Conservation (phyloP, 2,113 vertebrate genomes). For the Apaloderma vittatum region DNA sequence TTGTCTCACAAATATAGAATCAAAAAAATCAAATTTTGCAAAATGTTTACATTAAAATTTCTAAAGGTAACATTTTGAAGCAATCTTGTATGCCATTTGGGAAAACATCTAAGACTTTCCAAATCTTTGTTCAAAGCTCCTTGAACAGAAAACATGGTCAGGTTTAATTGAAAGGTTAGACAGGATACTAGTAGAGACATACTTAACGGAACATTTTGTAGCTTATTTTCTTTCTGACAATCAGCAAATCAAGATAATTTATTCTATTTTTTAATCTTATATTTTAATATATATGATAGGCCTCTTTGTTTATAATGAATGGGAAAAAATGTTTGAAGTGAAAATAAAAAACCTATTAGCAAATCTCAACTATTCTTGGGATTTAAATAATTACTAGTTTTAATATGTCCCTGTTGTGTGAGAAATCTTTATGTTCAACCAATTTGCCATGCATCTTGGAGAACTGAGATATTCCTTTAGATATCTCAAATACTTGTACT, state of each 20-base stretch:
- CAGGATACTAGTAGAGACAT: not conserved
- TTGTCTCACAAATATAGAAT: not conserved
- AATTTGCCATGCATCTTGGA: not conserved
- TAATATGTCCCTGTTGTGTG: not conserved
- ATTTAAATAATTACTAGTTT: not conserved
- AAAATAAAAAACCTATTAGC: not conserved
- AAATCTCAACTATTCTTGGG: not conserved
- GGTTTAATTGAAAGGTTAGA: conserved; percentile 27
- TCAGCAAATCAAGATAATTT: not conserved
- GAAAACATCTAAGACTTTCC: conserved; percentile 39
- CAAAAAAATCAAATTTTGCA: not conserved
- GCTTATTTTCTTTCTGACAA: not conserved
- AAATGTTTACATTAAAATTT: not conserved
- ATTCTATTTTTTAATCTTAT: not conserved
- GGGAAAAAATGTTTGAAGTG: not conserved
- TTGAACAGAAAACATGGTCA: not conserved
- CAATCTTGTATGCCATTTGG: not conserved
- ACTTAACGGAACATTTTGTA: not conserved
- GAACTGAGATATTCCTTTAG: not conserved
- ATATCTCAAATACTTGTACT: not conserved
- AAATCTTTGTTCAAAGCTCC: conserved; percentile 51
- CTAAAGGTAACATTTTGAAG: conserved; percentile 8
- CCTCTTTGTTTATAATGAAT: not conserved
- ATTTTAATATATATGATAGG: not conserved
- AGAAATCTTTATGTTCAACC: not conserved